phyloP scores from a whole-genome alignment of 2,797 vertebrate genomes.

The Alauda arvensis region DNA sequence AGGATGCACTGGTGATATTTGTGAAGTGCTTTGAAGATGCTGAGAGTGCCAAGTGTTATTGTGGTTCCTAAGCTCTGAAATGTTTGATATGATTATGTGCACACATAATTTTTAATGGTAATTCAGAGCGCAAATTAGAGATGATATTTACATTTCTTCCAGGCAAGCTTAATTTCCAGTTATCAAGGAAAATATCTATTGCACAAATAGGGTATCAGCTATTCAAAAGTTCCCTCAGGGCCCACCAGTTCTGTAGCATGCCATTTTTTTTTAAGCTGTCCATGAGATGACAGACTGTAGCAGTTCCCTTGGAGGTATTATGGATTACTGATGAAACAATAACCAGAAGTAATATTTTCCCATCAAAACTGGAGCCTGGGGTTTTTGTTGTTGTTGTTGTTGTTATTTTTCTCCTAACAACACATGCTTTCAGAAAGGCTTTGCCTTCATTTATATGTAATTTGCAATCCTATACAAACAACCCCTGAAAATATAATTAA shows the following conservation, averaged over 20 bases:
- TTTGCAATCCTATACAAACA: constrained; percentile 7
- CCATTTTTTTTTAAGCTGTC: constrained; percentile 59
- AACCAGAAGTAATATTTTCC: constrained; percentile 60
- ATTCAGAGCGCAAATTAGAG: constrained; percentile 67
- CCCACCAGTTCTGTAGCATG: constrained; percentile 48
- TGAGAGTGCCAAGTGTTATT: constrained; percentile 50
- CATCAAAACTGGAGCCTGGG: constrained; percentile 52
- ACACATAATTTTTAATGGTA: constrained; percentile 66
- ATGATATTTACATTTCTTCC: constrained; percentile 70
- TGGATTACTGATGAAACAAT: constrained; percentile 70
- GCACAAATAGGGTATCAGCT: constrained; percentile 64
- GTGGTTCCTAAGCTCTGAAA: constrained; percentile 61
- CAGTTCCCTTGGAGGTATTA: constrained; percentile 63
- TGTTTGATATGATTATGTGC: constrained; percentile 64
- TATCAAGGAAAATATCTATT: constrained; percentile 66
- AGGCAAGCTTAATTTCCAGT: constrained; percentile 71
- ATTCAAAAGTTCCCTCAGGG: constrained; percentile 66
- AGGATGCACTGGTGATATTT: constrained; percentile 31
- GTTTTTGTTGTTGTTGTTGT: constrained; percentile 10
- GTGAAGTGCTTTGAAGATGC: constrained; percentile 61
- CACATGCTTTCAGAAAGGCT: constrained; percentile 10
- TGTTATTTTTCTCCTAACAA: constrained; percentile 40
- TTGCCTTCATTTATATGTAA: constrained; percentile 5
- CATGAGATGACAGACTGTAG: constrained; percentile 63
- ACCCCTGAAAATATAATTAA: constrained; percentile 25